Percentiles rank a stretch among this genome's conserved stretches.
These are phyloP conservation scores for Perca fluviatilis DNA, from an alignment of 2,113 vertebrate species.

Conservation along the genomic window DNA sequence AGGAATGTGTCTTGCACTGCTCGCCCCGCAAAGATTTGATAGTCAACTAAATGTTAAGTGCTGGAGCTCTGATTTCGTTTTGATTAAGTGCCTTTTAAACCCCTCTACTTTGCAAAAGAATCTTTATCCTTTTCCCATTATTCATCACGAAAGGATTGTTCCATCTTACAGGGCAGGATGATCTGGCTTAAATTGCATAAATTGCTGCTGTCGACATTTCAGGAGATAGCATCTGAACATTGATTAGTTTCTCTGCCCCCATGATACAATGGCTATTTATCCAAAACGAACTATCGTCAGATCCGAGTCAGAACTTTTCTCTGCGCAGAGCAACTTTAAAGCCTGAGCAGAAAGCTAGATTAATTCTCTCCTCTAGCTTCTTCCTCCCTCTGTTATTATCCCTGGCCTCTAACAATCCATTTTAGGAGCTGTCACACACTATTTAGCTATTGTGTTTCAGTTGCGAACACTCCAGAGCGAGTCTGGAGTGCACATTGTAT, in stretches of 20 bases:
- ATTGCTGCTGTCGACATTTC: conserved; percentile 75
- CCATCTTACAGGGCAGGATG: conserved; percentile 64
- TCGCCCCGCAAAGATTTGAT: conserved; percentile 69
- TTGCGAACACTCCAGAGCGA: conserved; percentile 57
- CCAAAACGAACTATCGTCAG: conserved; percentile 70
- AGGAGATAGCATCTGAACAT: conserved; percentile 78
- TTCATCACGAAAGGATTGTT: conserved; percentile 75
- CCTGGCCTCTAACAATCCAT: conserved; percentile 77
- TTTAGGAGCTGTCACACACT: conserved; percentile 84
- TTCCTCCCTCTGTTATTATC: conserved; percentile 79
- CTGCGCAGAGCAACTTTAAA: conserved; percentile 77
- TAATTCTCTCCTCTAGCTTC: conserved; percentile 77
- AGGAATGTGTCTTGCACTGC: conserved; percentile 53
- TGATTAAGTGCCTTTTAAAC: conserved; percentile 76
- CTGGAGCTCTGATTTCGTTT: conserved; percentile 70
- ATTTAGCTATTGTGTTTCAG: conserved; percentile 76
- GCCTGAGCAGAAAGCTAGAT: conserved; percentile 76
- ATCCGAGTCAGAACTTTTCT: conserved; percentile 71
- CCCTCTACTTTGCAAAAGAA: conserved; percentile 50
- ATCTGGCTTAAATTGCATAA: conserved; percentile 76
- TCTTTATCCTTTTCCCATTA: conserved; percentile 69
- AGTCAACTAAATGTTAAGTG: conserved; percentile 79
- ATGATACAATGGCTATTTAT: conserved; percentile 75
- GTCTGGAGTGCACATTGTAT: conserved; percentile 49
- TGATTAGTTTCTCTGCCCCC: conserved; percentile 78